Evolutionary conservation across 2,888 invertebrate species (phyloP), one percentile per base, ranked within the genome.

Genomic region (Elysia crispata): DNA sequence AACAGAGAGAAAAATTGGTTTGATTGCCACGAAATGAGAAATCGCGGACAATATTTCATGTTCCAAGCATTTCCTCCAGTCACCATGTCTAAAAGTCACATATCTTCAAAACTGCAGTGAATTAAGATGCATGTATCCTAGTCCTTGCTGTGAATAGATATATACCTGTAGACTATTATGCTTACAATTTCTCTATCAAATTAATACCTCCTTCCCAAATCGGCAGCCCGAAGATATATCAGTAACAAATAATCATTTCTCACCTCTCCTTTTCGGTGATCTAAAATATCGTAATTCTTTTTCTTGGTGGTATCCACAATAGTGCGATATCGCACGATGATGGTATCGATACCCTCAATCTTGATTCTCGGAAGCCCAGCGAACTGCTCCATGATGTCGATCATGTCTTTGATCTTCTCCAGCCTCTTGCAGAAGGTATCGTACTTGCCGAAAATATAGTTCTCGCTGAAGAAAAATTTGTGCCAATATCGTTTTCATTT

Each of bases 391-490:
- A 98, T 96, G 64, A 97, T 94, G 92, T 97, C 96, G 87, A 98
- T 97, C 95, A 97, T 96, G 0, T 95, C 94, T 23, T 97, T 95
- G 60, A 98, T 97, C 91, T 97, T 96, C 86, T 95, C 95, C 23
- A 98, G 93, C 50, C 98, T 94, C 84, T 95, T 95, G 90, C 98
- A 98, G 92, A 98, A 98, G 0, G 97, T 96, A 90, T 98, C 97
- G 89, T 98, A 98, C 93, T 98, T 97, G 57, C 98, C 98, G 91
- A 98, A 98, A 0, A 98, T 98, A 90, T 98, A 98, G 91, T 98
- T 98, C 93, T 98, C 98, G 1, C 97, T 97, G 84, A 31, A 72
- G 49, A n/a, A 75, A 49, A 31, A 41, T 18, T 57, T 1, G 18
- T 54, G 8, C 8, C 18, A 20, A 72, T 8, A 41, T 6, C 11